These are phyloP conservation scores for Phodopus roborovskii DNA, from an alignment of 2,113 vertebrate genomes.

Conservation along the genomic window DNA sequence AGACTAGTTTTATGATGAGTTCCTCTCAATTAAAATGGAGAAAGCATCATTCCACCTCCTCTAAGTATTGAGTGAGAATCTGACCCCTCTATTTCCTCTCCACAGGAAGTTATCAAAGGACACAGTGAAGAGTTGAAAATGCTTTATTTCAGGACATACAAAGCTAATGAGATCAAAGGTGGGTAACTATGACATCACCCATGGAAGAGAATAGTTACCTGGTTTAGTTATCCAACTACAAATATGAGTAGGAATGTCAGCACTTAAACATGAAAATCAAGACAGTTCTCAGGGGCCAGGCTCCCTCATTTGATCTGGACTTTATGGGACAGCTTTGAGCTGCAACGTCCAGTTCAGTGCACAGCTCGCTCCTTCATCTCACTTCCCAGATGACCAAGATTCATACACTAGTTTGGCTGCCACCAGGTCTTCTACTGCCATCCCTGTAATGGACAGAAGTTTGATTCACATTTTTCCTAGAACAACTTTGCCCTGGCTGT, in stretches of 20 bases:
- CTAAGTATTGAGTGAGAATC: background rate
- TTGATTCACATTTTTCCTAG: constrained; percentile 49
- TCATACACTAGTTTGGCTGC: constrained; percentile 95
- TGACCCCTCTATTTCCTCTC: background rate
- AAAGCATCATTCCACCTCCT: background rate
- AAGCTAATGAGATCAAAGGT: constrained; percentile 29
- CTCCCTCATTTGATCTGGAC: constrained; percentile 29
- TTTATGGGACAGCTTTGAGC: background rate
- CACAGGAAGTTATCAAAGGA: background rate
- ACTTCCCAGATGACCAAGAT: constrained; percentile 88
- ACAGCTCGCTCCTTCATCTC: constrained; percentile 41
- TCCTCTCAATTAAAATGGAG: background rate
- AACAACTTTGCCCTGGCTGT: background rate
- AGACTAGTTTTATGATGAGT: background rate
- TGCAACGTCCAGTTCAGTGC: background rate
- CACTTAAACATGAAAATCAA: background rate
- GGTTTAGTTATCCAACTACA: constrained; percentile 21
- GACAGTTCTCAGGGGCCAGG: background rate
- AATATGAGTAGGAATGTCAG: background rate
- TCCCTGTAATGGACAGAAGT: constrained; percentile 87
- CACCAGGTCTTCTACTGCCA: constrained; percentile 95
- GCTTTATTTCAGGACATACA: constrained; percentile 74
- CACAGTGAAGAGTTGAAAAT: constrained; percentile 7
- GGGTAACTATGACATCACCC: background rate
- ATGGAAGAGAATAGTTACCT: background rate